Conservation (phyloP, 2,113 vertebrate genomes). For the Hippolais icterina region DNA sequence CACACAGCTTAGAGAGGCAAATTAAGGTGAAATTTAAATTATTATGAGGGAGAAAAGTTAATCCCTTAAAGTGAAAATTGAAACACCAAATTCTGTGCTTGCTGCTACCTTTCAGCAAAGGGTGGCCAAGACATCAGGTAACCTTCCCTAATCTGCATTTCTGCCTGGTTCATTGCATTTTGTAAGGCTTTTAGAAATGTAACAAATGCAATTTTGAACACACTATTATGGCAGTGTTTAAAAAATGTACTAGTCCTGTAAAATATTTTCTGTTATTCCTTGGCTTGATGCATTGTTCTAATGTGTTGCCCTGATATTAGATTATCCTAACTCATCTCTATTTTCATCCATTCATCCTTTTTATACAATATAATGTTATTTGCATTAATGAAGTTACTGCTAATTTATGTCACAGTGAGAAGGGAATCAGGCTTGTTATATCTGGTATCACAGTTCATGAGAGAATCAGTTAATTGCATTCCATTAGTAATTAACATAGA, state of each 20-base stretch:
- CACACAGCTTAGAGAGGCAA: neutral
- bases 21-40: slow-evolving; percentile 23
- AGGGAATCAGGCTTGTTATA: slow-evolving; percentile 28
- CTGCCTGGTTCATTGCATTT: neutral
- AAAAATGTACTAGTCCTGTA: neutral
- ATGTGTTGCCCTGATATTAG: neutral
- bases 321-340: neutral
- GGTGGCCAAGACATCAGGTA: neutral
- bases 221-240: neutral
- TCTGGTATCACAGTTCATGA: slow-evolving; percentile 24
- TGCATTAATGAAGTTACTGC: slow-evolving; percentile 39
- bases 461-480: slow-evolving; percentile 46
- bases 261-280: neutral
- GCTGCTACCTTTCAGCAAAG: neutral
- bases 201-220: neutral
- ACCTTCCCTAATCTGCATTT: neutral
- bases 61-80: neutral
- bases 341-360: slow-evolving; percentile 26
- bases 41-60: neutral
- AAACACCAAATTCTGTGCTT: neutral
- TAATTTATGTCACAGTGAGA: slow-evolving; percentile 48
- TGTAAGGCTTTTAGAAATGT: neutral
- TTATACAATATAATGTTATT: neutral
- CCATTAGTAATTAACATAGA: slow-evolving; percentile 30
- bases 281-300: neutral